Evolutionary conservation across 2,797 vertebrate species (phyloP).

Genomic region (Uromys caudimaculatus): DNA sequence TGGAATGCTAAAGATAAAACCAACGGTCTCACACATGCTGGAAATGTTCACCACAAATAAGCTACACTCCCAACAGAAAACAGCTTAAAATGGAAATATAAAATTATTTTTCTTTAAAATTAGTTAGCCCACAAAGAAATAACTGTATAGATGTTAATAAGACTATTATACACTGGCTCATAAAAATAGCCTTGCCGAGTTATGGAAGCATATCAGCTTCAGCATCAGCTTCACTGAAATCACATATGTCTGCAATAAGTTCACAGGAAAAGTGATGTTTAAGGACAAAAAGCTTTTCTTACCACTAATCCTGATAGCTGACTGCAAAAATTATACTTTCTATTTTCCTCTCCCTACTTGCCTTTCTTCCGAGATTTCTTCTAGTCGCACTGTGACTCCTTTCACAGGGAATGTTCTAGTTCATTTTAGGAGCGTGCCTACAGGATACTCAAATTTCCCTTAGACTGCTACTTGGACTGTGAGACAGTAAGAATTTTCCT

Average conservation of each 20-base stretch:
- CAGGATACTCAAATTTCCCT: background rate
- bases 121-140: background rate
- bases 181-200: background rate
- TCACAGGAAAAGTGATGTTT: background rate
- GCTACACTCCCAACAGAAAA: background rate
- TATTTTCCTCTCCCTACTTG: background rate
- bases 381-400: background rate
- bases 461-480: background rate
- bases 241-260: background rate
- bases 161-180: background rate
- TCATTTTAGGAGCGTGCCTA: background rate
- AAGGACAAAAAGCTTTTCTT: background rate
- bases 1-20: background rate
- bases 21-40: background rate
- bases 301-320: background rate
- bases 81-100: background rate
- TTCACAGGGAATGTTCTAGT: background rate
- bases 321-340: background rate
- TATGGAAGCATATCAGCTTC: background rate
- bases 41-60: background rate
- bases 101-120: conserved; percentile 32
- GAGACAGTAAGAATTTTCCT: background rate
- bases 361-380: background rate
- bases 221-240: background rate
- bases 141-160: background rate